phyloP scores from a whole-genome alignment of 2,113 vertebrate genomes.

The Paralichthys olivaceus region DNA sequence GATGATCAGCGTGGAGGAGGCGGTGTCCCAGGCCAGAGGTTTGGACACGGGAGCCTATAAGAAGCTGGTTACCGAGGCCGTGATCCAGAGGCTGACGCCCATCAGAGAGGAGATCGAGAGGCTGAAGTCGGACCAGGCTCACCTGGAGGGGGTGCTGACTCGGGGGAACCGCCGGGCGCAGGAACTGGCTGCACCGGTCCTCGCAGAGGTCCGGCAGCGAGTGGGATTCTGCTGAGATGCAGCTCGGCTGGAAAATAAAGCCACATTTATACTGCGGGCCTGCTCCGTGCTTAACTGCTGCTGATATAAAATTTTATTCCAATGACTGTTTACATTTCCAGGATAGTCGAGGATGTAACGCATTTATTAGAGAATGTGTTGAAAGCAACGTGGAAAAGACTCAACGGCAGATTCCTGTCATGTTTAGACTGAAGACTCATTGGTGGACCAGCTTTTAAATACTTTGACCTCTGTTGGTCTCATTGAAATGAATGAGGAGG shows the following conservation, averaged over 20 bases:
- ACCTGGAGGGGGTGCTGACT: conserved; percentile 86
- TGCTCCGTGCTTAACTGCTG: not conserved
- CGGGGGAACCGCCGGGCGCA: conserved; percentile 85
- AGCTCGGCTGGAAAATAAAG: not conserved
- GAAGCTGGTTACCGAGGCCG: conserved; percentile 87
- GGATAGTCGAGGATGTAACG: not conserved
- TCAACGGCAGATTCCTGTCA: not conserved
- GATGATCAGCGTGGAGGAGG: conserved; percentile 81
- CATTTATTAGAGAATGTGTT: not conserved
- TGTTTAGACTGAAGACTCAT: not conserved
- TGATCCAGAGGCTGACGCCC: conserved; percentile 89
- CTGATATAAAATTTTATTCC: conserved; percentile 11
- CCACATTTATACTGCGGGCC: not conserved
- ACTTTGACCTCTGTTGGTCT: not conserved
- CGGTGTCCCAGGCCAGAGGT: conserved; percentile 80
- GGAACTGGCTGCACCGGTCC: conserved; percentile 86
- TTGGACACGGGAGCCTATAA: conserved; percentile 92
- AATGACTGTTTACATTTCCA: not conserved
- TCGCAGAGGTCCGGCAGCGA: conserved; percentile 84
- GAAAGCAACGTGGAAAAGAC: conserved; percentile 8
- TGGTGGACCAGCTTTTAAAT: not conserved
- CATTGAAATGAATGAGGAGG: conserved; percentile 1
- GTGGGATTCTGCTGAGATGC: conserved; percentile 88
- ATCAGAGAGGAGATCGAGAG: conserved; percentile 87
- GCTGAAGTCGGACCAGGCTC: conserved; percentile 82